These are phyloP conservation scores for Caenorhabditis inopinata DNA, from an alignment of 1,140 invertebrate genomes.

Conservation along the genomic window DNA sequence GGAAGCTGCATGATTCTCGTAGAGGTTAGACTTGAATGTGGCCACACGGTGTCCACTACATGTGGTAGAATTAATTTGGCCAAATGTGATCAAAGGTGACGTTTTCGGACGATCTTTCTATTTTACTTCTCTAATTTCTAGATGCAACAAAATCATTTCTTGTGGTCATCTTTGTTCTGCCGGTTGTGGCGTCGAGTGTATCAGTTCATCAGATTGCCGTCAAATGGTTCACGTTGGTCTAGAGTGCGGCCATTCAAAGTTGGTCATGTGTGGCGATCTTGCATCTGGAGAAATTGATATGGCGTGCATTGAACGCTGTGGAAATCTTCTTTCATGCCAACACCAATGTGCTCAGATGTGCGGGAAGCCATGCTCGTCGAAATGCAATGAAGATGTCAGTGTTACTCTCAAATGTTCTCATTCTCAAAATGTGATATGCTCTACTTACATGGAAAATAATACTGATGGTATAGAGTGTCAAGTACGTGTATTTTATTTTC, in stretches of 20 bases:
- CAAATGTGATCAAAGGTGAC: background rate
- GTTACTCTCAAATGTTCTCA: background rate
- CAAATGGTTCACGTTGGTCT: background rate
- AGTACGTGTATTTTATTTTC: background rate
- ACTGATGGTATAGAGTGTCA: background rate
- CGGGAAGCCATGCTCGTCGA: conserved; percentile 40
- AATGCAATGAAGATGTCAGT: background rate
- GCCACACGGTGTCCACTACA: background rate
- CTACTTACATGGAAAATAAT: background rate
- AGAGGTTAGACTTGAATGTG: background rate
- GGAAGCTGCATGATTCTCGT: background rate
- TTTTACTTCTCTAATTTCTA: background rate
- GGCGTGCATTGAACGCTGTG: conserved; percentile 39
- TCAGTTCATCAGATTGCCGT: background rate
- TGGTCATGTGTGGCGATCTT: conserved; percentile 66
- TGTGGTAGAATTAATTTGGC: background rate
- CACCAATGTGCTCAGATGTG: conserved; percentile 40
- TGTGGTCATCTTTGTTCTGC: background rate
- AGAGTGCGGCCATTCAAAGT: background rate
- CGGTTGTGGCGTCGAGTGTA: background rate
- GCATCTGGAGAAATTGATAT: conserved; percentile 39
- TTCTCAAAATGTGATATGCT: background rate
- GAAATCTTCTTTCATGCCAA: conserved; percentile 29
- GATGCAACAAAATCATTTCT: background rate
- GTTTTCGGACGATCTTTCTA: too few species aligned